Percentiles rank a stretch among this genome's conserved stretches.
Conservation (phyloP, 2,888 invertebrate genomes). For the Brachyptera putata region DNA sequence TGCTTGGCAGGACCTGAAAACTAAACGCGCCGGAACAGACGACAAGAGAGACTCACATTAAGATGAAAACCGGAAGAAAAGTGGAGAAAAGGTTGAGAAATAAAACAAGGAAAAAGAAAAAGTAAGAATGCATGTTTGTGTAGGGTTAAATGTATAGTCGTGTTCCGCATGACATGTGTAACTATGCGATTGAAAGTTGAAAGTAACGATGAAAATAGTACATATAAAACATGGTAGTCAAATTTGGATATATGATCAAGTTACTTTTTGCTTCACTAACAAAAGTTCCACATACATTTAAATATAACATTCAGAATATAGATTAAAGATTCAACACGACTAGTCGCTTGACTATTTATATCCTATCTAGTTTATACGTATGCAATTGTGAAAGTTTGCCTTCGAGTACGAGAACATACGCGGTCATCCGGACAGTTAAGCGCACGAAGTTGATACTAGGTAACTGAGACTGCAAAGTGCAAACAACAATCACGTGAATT, state of each 20-base stretch:
- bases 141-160: no score
- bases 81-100: background rate
- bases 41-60: background rate
- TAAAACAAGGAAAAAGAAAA: background rate
- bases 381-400: background rate
- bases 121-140: background rate
- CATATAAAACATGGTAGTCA: no score
- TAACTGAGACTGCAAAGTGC: background rate
- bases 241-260: no score
- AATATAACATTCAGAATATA: background rate
- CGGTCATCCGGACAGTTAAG: background rate
- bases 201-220: no score
- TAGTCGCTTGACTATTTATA: background rate
- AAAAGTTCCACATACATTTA: background rate
- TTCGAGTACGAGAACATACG: background rate
- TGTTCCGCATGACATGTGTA: no score
- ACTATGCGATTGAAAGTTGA: no score
- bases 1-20: background rate
- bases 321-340: background rate
- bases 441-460: background rate
- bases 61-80: background rate
- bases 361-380: background rate
- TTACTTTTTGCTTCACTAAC: no score
- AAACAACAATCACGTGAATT: background rate
- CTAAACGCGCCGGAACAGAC: slow-evolving; percentile 15